Base-by-base conservation (phyloP, 2,797 vertebrate genomes). In the Rhabdomys pumilio region DNA sequence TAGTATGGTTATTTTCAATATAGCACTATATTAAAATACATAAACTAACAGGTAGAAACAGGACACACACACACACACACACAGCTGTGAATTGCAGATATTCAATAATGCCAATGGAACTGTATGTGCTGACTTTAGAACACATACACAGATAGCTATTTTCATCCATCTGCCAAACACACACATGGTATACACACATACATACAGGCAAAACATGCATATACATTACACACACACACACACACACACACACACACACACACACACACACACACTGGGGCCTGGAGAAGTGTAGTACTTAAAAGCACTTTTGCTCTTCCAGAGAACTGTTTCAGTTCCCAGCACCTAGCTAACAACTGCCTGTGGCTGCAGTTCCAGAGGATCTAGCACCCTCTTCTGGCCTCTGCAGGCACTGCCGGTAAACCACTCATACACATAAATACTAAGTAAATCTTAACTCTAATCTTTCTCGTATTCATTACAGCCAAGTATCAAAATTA, bases 391-490 rank as follows among this genome's bases (percentile, higher is more conserved):
- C 44, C 61, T 85, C 12, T 50, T 85, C 41, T 65, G 44, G 82
- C 19, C 44, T 67, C 61, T 4, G 29, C 44, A n/a, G 61, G 31
- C 44, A 85, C 83, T n/a, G 83, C 26, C n/a, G 29, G 63, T 15
- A 85, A 67, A 67, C 1, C 19, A n/a, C 13, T 20, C 63, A 9
- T 50, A 85, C 63, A 50, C 44, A 53, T 53, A 77, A 77, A 31
- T 50, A 85, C 65, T 50, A 50, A 50, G 31, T 24, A 86, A 86
- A 26, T 24, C 83, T 63, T 83, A 81, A 85, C 53, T 82, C 1
- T 14, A 4, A 53, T 95, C 63, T 94, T 94, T 93, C 88, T 89
- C 72, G 57, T 91, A 95, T 63, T 89, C 61, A 96, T 83, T 59
- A 57, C 31, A 22, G 90, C 89, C 85, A 86, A 79, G 6, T 87